A percentile compares a stretch with the other conserved stretches of the same genome.
Evolutionary conservation across 1,140 invertebrate genomes (phyloP).

Genomic region (Nylanderia fulva): DNA sequence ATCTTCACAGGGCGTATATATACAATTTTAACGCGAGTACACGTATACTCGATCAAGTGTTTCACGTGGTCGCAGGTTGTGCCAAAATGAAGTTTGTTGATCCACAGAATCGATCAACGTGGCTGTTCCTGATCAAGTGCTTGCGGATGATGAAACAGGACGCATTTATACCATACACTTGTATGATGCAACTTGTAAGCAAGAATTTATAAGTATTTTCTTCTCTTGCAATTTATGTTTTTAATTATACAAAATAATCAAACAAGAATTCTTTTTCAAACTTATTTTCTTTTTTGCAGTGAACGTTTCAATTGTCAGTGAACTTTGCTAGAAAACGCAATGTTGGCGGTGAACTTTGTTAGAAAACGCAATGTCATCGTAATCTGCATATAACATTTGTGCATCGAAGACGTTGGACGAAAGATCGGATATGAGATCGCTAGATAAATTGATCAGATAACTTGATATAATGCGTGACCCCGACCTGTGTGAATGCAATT

Average conservation of each 20-base stretch:
- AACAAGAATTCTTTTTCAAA: neutral
- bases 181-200: slow-evolving; percentile 1
- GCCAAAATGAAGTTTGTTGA: slow-evolving; percentile 41
- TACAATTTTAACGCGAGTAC: neutral
- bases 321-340: neutral
- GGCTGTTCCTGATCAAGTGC: neutral
- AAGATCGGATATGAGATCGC: slow-evolving; percentile 4
- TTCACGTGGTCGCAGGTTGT: neutral
- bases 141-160: slow-evolving; percentile 32
- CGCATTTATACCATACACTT: neutral
- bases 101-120: slow-evolving; percentile 6
- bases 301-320: neutral
- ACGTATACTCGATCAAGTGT: slow-evolving; percentile 37
- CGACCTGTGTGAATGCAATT: neutral
- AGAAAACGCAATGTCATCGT: neutral
- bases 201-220: neutral
- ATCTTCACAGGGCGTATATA: slow-evolving; percentile 12
- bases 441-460: slow-evolving; percentile 23
- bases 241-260: neutral
- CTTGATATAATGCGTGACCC: slow-evolving; percentile 1
- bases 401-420: slow-evolving; percentile 10
- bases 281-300: neutral
- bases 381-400: neutral
- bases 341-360: slow-evolving; percentile 13
- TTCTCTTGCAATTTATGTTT: neutral